phyloP scores from a whole-genome alignment of 2,113 vertebrate genomes.

The Recurvirostra avosetta region DNA sequence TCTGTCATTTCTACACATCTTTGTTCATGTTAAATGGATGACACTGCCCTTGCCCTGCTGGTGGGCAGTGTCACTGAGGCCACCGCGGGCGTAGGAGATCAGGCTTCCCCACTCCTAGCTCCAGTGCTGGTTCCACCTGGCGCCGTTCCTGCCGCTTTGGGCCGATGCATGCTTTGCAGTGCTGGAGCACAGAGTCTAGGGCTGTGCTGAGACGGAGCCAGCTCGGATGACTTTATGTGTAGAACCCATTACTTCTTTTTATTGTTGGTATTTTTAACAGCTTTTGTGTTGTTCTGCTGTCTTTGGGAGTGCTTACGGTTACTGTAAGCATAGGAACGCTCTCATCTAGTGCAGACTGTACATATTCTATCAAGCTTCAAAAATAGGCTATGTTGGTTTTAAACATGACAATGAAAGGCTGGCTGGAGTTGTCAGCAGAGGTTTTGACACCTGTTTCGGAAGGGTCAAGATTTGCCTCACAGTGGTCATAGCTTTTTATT shows the following conservation, averaged over 20 bases:
- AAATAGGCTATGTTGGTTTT: not conserved
- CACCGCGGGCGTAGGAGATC: too few relatives aligned
- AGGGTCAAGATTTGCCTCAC: not conserved
- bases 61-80: not conserved
- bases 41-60: not conserved
- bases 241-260: not conserved
- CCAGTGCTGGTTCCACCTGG: not conserved
- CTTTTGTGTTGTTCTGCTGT: not conserved
- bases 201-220: not conserved
- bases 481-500: not conserved
- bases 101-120: not conserved
- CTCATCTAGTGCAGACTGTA: not conserved
- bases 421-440: not conserved
- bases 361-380: not conserved
- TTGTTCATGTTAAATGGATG: not conserved
- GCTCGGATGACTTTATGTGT: not conserved
- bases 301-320: not conserved
- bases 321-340: not conserved
- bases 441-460: not conserved
- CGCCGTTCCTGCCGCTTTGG: rapidly evolving
- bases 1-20: not conserved
- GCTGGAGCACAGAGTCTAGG: not conserved
- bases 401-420: not conserved
- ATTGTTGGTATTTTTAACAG: not conserved
- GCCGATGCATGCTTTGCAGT: not conserved